Evolutionary conservation across 2,797 vertebrate species (phyloP).

Genomic region (Periparus ater): DNA sequence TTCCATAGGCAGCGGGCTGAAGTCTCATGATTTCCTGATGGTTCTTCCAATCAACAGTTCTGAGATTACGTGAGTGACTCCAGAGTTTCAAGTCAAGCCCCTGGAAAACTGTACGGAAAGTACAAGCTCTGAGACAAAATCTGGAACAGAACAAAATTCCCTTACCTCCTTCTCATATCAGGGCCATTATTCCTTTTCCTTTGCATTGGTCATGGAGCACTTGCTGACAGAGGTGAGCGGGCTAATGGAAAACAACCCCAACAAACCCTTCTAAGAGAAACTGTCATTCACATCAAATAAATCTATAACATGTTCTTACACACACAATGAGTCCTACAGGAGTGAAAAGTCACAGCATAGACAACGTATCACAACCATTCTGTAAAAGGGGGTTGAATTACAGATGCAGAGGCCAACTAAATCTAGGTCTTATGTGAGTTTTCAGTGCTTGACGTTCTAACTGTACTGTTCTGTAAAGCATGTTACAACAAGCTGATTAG

Average conservation of each 20-base stretch:
- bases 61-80: not conserved
- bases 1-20: not conserved
- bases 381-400: not conserved
- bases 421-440: not conserved
- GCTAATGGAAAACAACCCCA: not conserved
- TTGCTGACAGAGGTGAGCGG: not conserved
- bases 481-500: not conserved
- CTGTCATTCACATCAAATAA: not conserved
- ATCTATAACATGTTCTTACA: not conserved
- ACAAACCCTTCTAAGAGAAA: fast-evolving
- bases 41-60: not conserved
- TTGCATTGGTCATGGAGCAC: not conserved
- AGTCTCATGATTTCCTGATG: not conserved
- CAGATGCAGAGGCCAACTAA: not conserved
- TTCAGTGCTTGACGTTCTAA: not conserved
- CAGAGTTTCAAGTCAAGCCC: not conserved
- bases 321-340: not conserved
- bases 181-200: not conserved
- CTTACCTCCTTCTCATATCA: not conserved
- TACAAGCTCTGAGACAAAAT: not conserved
- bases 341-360: not conserved
- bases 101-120: not conserved
- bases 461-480: not conserved
- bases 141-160: not conserved
- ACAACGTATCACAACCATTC: fast-evolving